Evolutionary conservation across 2,113 vertebrate species (phyloP), one percentile per base, ranked within the genome.

Genomic region (Halcyon senegalensis): DNA sequence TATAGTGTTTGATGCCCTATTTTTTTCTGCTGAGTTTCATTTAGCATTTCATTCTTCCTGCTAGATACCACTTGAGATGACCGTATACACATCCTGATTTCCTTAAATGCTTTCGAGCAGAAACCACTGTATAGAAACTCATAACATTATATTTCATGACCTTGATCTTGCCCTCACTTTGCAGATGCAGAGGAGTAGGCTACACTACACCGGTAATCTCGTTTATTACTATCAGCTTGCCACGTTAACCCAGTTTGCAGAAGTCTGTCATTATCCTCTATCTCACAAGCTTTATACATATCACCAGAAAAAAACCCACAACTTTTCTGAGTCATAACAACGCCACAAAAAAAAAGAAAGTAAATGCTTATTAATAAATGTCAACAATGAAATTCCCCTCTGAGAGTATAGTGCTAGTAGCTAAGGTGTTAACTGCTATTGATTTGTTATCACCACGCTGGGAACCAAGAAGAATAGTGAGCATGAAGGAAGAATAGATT

Each of bases 11-110:
- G 59, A 67, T 89, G 62, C 17, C 58, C 62, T 78, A 12, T 75
- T 69, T 89, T 93, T 46, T 91, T 85, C 85, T 87, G 81, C 53
- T 69, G 69, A 87, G 58, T 91, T 96, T 89, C 86, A 66, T 85
- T 94, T 76, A 79, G 58, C 41, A 31, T 92, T 91, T 87, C 60
- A 69, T 85, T 93, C 50, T 69, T 84, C 39, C 73, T 77, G 27
- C 56, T 55, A 66, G 86, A 79, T 85, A 83, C 25, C 50, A 76
- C 67, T 82, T n/a, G 56, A 87, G 81, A 94, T 58, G 86, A 82
- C 58, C 8, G 0, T 28, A 68, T 7, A 44, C 11, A n/a, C 30
- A 82, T 51, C 23, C 86, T 53, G 51, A 93, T 82, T 31, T 53
- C 73, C 75, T 44, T 69, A 72, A 86, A 94, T 27, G 63, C 66